These are phyloP conservation scores for Phenganax marumi DNA, from an alignment of 92 coral and sea anemone genomes.

Conservation along the genomic window DNA sequence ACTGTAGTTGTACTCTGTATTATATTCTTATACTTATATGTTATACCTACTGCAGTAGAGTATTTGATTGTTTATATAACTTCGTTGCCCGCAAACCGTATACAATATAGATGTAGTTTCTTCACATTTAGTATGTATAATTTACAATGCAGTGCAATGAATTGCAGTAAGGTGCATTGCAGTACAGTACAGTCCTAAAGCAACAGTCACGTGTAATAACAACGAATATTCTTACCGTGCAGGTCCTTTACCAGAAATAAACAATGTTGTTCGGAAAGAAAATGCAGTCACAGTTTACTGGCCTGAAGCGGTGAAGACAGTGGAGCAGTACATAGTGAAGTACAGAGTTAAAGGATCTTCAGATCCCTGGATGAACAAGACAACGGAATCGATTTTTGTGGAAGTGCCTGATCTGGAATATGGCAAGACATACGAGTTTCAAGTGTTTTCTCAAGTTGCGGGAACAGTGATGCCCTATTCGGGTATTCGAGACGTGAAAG, in stretches of 20 bases:
- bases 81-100: too few relatives aligned
- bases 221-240: background rate
- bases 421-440: constrained; percentile 43
- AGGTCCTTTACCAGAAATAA: background rate
- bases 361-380: background rate
- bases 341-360: constrained; percentile 13
- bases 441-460: background rate
- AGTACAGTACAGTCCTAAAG: too few relatives aligned
- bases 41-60: too few relatives aligned
- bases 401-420: constrained; percentile 10
- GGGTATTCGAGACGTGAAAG: background rate
- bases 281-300: constrained; percentile 15
- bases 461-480: constrained; percentile 3
- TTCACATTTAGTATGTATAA: too few relatives aligned
- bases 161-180: too few relatives aligned
- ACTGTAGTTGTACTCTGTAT: too few relatives aligned
- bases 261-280: background rate
- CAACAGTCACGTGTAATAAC: background rate
- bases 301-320: constrained; percentile 21
- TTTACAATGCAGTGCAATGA: too few relatives aligned
- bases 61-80: too few relatives aligned
- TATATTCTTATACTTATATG: too few relatives aligned
- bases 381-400: background rate
- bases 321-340: constrained; percentile 14
- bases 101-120: too few relatives aligned